Conservation (phyloP, 30 jellyfish, hydroid and myxozoan genomes). For the Hydractinia symbiolongicarpus region DNA sequence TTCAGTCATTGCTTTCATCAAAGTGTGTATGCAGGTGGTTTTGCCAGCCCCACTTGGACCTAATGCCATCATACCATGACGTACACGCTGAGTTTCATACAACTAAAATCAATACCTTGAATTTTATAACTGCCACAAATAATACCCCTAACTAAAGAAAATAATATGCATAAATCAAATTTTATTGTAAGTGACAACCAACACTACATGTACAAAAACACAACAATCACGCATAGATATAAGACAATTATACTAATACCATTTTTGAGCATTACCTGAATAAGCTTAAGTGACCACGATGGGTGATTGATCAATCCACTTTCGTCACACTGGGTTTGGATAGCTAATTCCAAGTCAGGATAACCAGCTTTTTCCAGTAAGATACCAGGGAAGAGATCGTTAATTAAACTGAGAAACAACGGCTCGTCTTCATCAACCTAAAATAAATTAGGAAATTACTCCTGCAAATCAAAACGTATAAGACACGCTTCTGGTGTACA, state of each 20-base stretch:
- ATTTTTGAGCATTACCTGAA: slow-evolving; percentile 41
- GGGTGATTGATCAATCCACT: slow-evolving; percentile 67
- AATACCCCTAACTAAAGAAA: no score
- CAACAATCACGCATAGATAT: no score
- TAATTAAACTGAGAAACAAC: slow-evolving; percentile 68
- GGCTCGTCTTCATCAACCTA: slow-evolving; percentile 91
- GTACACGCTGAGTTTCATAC: slow-evolving; percentile 82
- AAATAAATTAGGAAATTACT: background rate
- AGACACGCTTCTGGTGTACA: background rate
- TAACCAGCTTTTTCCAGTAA: slow-evolving; percentile 80
- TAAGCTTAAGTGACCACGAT: slow-evolving; percentile 66
- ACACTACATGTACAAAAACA: no score
- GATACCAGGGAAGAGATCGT: slow-evolving; percentile 84
- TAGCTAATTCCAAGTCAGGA: slow-evolving; percentile 73
- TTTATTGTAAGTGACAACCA: no score
- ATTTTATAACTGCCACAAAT: no score
- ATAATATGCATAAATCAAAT: no score
- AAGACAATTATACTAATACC: no score
- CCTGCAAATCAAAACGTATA: background rate
- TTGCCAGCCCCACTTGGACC: slow-evolving; percentile 96
- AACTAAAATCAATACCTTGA: slow-evolving; percentile 28
- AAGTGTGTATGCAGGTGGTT: slow-evolving; percentile 66
- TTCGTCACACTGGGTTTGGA: slow-evolving; percentile 54
- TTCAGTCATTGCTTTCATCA: slow-evolving; percentile 75
- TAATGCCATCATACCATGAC: slow-evolving; percentile 91